phyloP scores from a whole-genome alignment of 2,888 invertebrate genomes.

The Diarsia rubi region DNA sequence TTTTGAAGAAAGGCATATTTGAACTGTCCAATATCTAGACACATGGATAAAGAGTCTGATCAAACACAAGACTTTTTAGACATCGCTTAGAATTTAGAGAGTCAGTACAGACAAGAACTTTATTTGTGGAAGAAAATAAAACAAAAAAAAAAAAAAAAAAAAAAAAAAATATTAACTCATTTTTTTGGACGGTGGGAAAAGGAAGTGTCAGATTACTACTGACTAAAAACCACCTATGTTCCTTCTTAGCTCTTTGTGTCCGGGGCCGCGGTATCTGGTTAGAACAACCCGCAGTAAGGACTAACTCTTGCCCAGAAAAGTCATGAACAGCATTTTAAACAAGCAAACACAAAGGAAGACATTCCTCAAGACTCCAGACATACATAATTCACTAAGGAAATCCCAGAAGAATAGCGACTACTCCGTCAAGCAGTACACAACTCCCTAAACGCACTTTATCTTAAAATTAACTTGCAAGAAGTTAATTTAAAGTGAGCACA shows the following conservation, averaged over 20 bases:
- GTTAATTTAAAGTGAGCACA: constrained; percentile 57
- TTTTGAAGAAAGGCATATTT: neutral
- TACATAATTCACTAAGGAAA: constrained; percentile 14
- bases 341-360: constrained; percentile 16
- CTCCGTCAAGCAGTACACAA: constrained; percentile 47
- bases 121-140: too few species aligned
- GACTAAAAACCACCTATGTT: too few species aligned
- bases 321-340: neutral
- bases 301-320: neutral
- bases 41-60: neutral
- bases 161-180: too few species aligned
- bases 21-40: neutral
- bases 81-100: neutral
- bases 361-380: neutral
- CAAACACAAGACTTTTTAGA: too few species aligned
- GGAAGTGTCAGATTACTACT: too few species aligned
- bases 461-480: constrained; percentile 57
- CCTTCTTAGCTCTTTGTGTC: too few species aligned
- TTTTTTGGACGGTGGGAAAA: too few species aligned
- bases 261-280: too few species aligned
- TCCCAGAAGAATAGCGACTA: constrained; percentile 31
- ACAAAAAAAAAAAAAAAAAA: too few species aligned
- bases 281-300: neutral
- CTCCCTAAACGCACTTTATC: constrained; percentile 47
- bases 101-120: too few species aligned